A percentile compares a stretch with the other conserved stretches of the same genome.
These are phyloP conservation scores for Heteromormyrus szaboi DNA, from an alignment of 2,797 vertebrate genomes.

Conservation along the genomic window DNA sequence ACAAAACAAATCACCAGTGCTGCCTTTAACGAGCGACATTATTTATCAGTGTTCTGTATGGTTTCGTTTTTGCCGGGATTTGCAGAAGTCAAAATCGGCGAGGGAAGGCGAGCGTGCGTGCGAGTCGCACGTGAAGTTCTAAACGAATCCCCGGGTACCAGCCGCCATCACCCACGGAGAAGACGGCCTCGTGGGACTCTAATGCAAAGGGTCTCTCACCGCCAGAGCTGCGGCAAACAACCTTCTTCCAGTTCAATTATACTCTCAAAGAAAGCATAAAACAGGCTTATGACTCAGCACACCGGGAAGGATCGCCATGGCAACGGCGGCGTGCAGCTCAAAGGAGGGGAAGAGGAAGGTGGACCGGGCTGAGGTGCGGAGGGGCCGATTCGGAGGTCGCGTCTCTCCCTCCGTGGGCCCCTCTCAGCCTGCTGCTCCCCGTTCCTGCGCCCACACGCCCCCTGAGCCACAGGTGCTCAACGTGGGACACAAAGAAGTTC, in stretches of 20 bases:
- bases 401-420: background rate
- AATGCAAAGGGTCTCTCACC: background rate
- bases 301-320: constrained; percentile 8
- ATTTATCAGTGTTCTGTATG: background rate
- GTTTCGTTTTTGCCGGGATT: background rate
- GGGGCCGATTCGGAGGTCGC: background rate
- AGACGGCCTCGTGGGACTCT: background rate
- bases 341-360: background rate
- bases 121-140: background rate
- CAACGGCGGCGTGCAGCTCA: constrained; percentile 5
- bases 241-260: constrained; percentile 15
- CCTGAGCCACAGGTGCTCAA: background rate
- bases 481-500: background rate
- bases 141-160: background rate
- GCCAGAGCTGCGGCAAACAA: background rate
- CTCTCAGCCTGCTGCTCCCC: background rate
- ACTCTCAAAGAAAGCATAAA: background rate
- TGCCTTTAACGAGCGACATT: background rate
- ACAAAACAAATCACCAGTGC: background rate
- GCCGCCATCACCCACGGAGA: background rate
- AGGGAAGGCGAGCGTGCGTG: background rate
- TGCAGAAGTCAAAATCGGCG: background rate
- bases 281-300: constrained; percentile 18
- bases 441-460: background rate
- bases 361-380: background rate